These are phyloP conservation scores for Acanthococcus lagerstroemiae DNA, from an alignment of 2,888 invertebrate species.

Conservation along the genomic window DNA sequence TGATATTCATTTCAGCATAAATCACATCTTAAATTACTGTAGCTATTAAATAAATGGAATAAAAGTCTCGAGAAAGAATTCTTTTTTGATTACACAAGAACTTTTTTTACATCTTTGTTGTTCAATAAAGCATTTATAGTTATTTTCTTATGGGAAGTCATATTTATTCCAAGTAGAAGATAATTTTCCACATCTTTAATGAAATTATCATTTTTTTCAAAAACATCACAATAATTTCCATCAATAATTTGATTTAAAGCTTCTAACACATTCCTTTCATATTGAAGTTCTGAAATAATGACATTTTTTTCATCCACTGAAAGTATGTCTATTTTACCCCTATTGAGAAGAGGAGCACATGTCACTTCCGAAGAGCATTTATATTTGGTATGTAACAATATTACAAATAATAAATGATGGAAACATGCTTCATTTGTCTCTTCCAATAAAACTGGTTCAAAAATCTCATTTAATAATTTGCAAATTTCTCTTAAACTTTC, in stretches of 20 bases:
- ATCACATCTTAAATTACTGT: neutral
- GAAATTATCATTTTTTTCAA: neutral
- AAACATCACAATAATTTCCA: neutral
- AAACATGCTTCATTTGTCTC: constrained; percentile 4
- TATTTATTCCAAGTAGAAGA: neutral
- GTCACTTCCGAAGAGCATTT: neutral
- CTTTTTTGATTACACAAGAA: neutral
- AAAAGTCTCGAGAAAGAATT: neutral
- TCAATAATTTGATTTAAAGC: neutral
- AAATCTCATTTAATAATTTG: constrained; percentile 4
- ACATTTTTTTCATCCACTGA: neutral
- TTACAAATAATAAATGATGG: constrained; percentile 3
- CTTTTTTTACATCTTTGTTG: neutral
- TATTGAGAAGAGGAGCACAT: neutral
- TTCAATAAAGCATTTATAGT: neutral
- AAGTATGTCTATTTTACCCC: neutral
- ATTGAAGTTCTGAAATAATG: neutral
- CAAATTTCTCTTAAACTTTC: constrained; percentile 4
- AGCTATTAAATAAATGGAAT: neutral
- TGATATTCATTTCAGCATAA: neutral
- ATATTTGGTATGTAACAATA: constrained; percentile 7
- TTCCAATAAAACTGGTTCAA: constrained; percentile 6
- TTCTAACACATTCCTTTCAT: neutral
- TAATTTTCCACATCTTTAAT: neutral
- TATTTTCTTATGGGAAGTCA: neutral